A percentile compares a stretch with the other conserved stretches of the same genome.
Conservation (phyloP, 2,113 vertebrate genomes). For the Amblyopsis rosae region DNA sequence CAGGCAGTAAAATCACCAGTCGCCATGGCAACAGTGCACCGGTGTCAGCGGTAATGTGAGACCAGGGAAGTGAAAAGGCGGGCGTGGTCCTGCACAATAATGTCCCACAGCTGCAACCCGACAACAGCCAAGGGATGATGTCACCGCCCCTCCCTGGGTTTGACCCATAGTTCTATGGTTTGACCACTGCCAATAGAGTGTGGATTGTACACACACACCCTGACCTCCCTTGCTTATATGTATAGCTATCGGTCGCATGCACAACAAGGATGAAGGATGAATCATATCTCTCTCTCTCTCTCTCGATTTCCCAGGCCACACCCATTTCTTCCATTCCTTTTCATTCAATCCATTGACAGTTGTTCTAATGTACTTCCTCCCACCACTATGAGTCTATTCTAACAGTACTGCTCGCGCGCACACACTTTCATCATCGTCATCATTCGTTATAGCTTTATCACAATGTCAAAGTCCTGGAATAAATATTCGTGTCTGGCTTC, state of each 20-base stretch:
- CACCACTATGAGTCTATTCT: constrained; percentile 37
- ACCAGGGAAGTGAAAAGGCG: constrained; percentile 32
- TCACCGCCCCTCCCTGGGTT: constrained; percentile 1
- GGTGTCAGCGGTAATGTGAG: constrained; percentile 30
- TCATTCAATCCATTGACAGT: constrained; percentile 21
- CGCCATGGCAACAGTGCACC: constrained; percentile 23
- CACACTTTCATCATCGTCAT: constrained; percentile 28
- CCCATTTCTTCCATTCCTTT: not conserved
- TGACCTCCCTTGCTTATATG: not conserved
- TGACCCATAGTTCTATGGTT: no score
- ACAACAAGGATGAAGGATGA: not conserved
- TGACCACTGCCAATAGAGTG: not conserved
- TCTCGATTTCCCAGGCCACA: not conserved
- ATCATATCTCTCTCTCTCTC: not conserved
- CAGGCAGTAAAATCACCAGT: constrained; percentile 21
- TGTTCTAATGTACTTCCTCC: constrained; percentile 43
- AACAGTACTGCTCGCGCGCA: constrained; percentile 32
- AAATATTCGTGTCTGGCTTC: not conserved
- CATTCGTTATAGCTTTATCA: not conserved
- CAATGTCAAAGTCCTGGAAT: constrained; percentile 6
- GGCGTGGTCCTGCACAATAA: constrained; percentile 27
- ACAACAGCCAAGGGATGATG: constrained; percentile 30
- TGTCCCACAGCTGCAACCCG: constrained; percentile 42
- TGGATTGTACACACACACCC: not conserved
- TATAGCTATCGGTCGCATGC: constrained; percentile 1